A percentile compares a stretch with the other conserved stretches of the same genome.
Evolutionary conservation across 2,888 invertebrate species (phyloP).

Genomic region (Mylabris sibirica): DNA sequence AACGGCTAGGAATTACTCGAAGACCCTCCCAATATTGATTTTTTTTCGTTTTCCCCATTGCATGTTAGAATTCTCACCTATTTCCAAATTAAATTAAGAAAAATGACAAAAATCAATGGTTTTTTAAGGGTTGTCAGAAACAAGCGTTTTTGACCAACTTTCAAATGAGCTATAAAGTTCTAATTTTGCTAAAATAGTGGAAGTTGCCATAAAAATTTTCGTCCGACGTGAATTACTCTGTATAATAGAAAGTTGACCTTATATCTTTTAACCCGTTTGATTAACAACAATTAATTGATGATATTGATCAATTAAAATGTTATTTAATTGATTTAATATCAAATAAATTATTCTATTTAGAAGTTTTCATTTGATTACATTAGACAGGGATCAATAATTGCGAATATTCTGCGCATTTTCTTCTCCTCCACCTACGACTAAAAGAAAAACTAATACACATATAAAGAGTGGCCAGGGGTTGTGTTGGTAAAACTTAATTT

Average conservation of each 20-base stretch:
- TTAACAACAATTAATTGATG: slow-evolving; percentile 31
- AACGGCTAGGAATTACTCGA: too few relatives aligned
- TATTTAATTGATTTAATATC: slow-evolving; percentile 26
- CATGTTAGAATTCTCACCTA: too few relatives aligned
- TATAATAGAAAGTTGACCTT: slow-evolving; percentile 30
- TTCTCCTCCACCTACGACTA: not conserved
- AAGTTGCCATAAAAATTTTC: too few relatives aligned
- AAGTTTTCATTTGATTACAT: not conserved
- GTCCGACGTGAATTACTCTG: too few relatives aligned
- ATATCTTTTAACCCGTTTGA: slow-evolving; percentile 33
- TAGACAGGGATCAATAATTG: not conserved
- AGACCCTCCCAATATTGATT: too few relatives aligned
- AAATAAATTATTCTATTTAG: slow-evolving; percentile 28
- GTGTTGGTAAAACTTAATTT: not conserved
- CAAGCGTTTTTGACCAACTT: too few relatives aligned
- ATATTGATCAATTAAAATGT: slow-evolving; percentile 35
- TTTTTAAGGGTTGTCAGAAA: too few relatives aligned
- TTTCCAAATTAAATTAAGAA: too few relatives aligned
- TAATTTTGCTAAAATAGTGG: too few relatives aligned
- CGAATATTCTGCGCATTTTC: slow-evolving; percentile 12
- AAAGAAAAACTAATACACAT: not conserved
- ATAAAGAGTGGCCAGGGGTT: not conserved
- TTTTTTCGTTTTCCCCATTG: too few relatives aligned
- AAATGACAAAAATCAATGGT: too few relatives aligned
- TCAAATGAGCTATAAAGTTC: too few relatives aligned